These are phyloP conservation scores for Prolemur simus DNA, from an alignment of 2,113 vertebrate genomes.

Conservation along the genomic window DNA sequence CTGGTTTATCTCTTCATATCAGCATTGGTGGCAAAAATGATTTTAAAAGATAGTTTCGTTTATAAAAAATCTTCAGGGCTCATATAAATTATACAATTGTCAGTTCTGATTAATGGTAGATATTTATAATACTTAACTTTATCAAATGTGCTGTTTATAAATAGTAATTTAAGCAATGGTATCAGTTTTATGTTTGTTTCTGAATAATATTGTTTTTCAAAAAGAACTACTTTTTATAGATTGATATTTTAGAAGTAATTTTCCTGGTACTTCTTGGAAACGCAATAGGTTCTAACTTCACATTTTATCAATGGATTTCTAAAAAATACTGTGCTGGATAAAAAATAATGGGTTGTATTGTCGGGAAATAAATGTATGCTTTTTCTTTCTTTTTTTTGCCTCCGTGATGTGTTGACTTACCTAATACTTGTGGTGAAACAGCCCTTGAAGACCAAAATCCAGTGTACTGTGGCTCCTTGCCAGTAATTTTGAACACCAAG, in stretches of 20 bases:
- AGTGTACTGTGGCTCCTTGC: not conserved
- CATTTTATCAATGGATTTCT: conserved; percentile 25
- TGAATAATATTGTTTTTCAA: not conserved
- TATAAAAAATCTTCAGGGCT: not conserved
- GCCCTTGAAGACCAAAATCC: conserved; percentile 33
- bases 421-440: conserved; percentile 33
- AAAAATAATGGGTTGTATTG: conserved; percentile 31
- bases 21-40: not conserved
- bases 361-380: not conserved
- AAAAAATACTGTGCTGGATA: not conserved
- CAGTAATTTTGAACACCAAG: not conserved
- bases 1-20: not conserved
- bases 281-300: not conserved
- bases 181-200: not conserved
- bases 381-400: not conserved
- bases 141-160: not conserved
- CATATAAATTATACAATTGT: not conserved
- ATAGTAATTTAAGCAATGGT: not conserved
- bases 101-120: not conserved
- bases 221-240: conserved; percentile 3
- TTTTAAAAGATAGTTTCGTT: conserved; percentile 26
- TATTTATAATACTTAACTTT: not conserved
- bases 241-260: not conserved
- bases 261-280: conserved; percentile 25
- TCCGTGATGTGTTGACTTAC: not conserved